Evolutionary conservation across 2,113 vertebrate genomes (phyloP), one percentile per base, ranked within the genome.

Genomic region (Phalacrocorax aristotelis): DNA sequence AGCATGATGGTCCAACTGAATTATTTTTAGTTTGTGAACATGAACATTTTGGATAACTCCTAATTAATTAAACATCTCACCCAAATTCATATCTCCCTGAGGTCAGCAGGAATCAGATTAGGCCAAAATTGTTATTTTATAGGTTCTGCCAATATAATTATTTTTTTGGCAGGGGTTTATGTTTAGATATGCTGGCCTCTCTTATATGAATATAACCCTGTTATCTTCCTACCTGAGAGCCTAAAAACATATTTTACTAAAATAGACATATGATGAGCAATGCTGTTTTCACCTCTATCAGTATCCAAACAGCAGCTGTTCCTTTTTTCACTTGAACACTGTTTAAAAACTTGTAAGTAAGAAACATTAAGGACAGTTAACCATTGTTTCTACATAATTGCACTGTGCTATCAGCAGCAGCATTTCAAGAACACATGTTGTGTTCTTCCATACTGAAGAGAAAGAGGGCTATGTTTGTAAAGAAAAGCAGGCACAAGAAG

Each of bases 281-380:
- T 82, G 30, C 48, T 89, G 52, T 86, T 95, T 93, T 60, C 62
- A 54, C 83, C 57, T 62, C 77, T 64, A 11, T 32, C 62, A 12
- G 29, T 77, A 82, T 34, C 54, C 65, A 87, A 69, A 89, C 48
- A 95, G 48, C 72, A 89, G 74, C 60, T 95, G 80, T 77, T 93
- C 74, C 57, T 84, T 62, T 95, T 90, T 84, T 70, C 11, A 44
- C 30, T 86, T 78, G 29, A 92, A 72, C 11, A 42, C 49, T 79
- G 19, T 87, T 95, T 80, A 82, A 91, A 94, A 92, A 49, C 62
- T 76, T 95, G 62, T 54, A 52, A 83, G 84, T 61, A 94, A 75
- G 71, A 94, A 89, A 68, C 29, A 70, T 42, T 66, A 78, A 17
- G 66, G 76, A 46, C 23, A 64, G 46, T 61, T 92, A 78, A 57